Evolutionary conservation across 30 jellyfish, hydroid and myxozoan species (phyloP), one percentile per base, ranked within the genome.

Genomic region (Haliclystus octoradiatus): DNA sequence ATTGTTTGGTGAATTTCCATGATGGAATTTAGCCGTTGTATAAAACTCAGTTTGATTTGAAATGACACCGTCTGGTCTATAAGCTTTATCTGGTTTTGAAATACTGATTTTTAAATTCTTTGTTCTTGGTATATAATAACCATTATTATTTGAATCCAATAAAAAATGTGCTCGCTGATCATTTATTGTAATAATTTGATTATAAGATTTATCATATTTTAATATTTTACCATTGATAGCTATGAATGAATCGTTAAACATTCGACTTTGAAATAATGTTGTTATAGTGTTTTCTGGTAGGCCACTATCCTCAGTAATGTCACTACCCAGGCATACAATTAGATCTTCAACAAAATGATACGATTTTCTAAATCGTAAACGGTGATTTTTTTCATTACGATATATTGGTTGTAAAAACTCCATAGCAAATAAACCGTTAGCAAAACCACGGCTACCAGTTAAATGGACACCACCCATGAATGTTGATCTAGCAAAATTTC

Each of bases 391-490:
- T 2, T 52, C 0, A 33, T 66, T 68, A 29, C 14, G 29, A 29
- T 66, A 66, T 2, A 9, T n/a, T 15, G 82, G 82, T n/a, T 71
- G 82, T 4, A 28, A 28, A 57, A 71, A 71, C 30, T 71, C 82
- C 82, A 71, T 71, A 14, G 76, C 78, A 28, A 71, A 71, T 23
- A 71, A 26, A 0, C 82, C 82, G 34, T 71, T 57, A 12, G 34
- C 82, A 28, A 29, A 22, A 14, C 46, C 28, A 5, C n/a, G 5
- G 22, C 35, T 15, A 7, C 82, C 82, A 9, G 19, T 40, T 9
- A 71, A 30, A 23, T 34, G 52, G 33, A 47, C 33, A 47, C 82
- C 82, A 1, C 82, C 82, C 9, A 52, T 78, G 23, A 30, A 29
- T 4, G 82, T 49, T 5, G 51, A 28, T n/a, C 28, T 52, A 27